Percentiles rank a stretch among this genome's conserved stretches.
phyloP scores from a whole-genome alignment of 2,888 invertebrate genomes.

The Mesoligia furuncula region DNA sequence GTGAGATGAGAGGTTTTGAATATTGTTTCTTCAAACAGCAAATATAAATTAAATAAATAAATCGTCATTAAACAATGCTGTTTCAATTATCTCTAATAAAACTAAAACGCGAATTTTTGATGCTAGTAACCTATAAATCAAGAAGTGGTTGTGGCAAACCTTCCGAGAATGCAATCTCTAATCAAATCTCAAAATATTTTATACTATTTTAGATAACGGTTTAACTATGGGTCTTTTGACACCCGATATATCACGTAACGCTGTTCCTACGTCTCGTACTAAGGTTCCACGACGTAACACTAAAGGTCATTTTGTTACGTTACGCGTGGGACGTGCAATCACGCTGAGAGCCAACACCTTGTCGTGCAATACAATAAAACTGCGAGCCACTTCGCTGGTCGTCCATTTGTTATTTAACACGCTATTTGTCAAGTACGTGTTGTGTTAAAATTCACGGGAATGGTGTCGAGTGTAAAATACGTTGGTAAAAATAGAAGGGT shows the following conservation, averaged over 20 bases:
- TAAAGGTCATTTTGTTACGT: slow-evolving; percentile 52
- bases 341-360: slow-evolving; percentile 68
- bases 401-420: slow-evolving; percentile 67
- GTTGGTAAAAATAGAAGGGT: neutral
- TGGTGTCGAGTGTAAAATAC: neutral
- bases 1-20: neutral
- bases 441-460: slow-evolving; percentile 29
- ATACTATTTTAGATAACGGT: neutral
- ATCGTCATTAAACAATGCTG: neutral
- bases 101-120: neutral
- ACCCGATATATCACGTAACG: neutral
- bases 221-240: neutral
- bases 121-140: neutral
- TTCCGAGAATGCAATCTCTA: neutral
- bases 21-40: neutral
- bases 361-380: slow-evolving; percentile 63
- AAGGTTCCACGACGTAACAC: slow-evolving; percentile 31
- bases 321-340: slow-evolving; percentile 65
- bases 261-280: neutral
- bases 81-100: neutral
- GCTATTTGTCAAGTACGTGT: slow-evolving; percentile 51
- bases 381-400: slow-evolving; percentile 60
- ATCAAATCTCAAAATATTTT: neutral
- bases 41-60: neutral
- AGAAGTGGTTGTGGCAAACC: neutral